Evolutionary conservation across 2,797 vertebrate genomes (phyloP), one percentile per base, ranked within the genome.

Genomic region (Macrochelys suwanniensis): DNA sequence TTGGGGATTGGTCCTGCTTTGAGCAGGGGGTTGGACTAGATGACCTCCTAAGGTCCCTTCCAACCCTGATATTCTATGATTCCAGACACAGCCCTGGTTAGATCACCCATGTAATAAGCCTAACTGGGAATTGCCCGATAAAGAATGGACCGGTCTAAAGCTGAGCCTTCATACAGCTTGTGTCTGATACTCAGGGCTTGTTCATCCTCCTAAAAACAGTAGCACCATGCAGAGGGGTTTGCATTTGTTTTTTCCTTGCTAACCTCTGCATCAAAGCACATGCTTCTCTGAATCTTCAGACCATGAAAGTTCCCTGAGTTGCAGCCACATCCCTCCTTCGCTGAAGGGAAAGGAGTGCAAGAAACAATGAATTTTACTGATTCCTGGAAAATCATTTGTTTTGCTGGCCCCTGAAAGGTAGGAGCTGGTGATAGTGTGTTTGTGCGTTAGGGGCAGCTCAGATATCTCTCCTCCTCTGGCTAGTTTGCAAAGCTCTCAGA

Each of bases 361-460:
- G 28, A 54, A 95, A 91, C 85, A 91, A 95, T 95, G 87, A 89
- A 82, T 85, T 96, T 95, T 65, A 42, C 88, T 15, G 10, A 74
- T 95, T 91, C 84, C 84, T 80, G 82, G 79, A 80, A 82, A 85
- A 89, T 57, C 80, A 37, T 47, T 84, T 65, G 77, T 11, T 89
- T 89, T 49, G 28, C 68, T 47, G 61, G 87, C 82, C 57, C 87
- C 54, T 50, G n/a, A 42, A 51, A 89, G 81, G 86, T 50, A 28
- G 33, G 56, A 89, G 57, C 84, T 90, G 89, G 80, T 90, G 85
- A 45, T 23, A 7, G 2, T 2, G 42, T 0, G 0, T 28, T 78
- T 57, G 50, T 61, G 47, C 53, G 51, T n/a, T 77, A n/a, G 82
- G 57, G 92, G 84, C 2, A 5, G 90, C 90, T 93, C 89, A 82